phyloP scores from a whole-genome alignment of 2,797 vertebrate genomes.

The Eidolon dupreanum region DNA sequence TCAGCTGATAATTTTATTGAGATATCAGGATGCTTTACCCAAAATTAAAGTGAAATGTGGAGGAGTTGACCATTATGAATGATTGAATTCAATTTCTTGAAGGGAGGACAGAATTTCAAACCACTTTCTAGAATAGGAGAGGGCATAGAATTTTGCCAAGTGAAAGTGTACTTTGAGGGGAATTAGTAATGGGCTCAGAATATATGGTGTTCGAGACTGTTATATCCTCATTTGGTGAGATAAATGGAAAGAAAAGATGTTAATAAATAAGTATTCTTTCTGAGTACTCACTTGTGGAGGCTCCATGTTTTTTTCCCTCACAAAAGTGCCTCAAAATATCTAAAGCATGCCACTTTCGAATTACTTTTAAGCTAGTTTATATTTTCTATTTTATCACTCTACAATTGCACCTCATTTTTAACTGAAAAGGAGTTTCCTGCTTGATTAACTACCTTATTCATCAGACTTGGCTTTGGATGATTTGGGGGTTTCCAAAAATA shows the following conservation, averaged over 20 bases:
- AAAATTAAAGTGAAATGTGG: not conserved
- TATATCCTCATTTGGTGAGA: not conserved
- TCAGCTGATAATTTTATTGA: not conserved
- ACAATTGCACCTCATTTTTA: slow-evolving; percentile 40
- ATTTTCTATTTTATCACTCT: not conserved
- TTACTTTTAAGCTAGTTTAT: not conserved
- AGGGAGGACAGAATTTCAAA: not conserved
- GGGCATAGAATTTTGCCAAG: not conserved
- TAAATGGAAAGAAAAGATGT: not conserved
- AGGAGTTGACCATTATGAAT: not conserved
- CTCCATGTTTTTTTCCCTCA: not conserved
- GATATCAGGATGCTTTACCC: not conserved
- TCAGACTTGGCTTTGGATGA: not conserved
- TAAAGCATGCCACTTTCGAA: not conserved
- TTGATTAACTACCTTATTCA: slow-evolving; percentile 37
- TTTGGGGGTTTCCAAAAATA: slow-evolving; percentile 52
- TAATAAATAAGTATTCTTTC: not conserved
- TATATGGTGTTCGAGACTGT: not conserved
- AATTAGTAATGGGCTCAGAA: not conserved
- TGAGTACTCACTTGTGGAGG: not conserved
- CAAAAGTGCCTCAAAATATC: not conserved
- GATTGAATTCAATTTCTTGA: not conserved
- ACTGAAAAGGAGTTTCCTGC: not conserved
- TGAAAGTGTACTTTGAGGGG: not conserved
- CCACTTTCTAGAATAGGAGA: not conserved